phyloP scores from a whole-genome alignment of 2,888 invertebrate species.

The Macaria notata region DNA sequence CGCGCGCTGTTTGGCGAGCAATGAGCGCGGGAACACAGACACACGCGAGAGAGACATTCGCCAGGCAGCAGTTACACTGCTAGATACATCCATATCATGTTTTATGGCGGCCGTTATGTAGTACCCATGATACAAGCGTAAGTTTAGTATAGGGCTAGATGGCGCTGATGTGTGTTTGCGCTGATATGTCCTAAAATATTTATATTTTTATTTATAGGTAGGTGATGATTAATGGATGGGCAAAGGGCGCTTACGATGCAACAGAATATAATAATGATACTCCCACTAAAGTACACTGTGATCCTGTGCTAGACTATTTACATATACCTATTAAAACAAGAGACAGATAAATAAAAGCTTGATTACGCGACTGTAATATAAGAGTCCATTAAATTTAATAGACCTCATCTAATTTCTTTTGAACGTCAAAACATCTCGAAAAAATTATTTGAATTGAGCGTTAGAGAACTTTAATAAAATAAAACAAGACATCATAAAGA shows the following conservation, averaged over 20 bases:
- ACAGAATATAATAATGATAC: constrained; percentile 25
- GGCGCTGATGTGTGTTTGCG: too few relatives aligned
- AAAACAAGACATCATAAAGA: neutral
- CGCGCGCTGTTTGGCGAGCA: constrained; percentile 14
- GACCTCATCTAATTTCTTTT: constrained; percentile 21
- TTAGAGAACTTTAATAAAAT: neutral
- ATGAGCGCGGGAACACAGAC: constrained; percentile 21
- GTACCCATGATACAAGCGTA: too few relatives aligned
- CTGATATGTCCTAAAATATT: too few relatives aligned
- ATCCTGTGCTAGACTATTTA: constrained; percentile 24
- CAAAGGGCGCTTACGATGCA: constrained; percentile 16
- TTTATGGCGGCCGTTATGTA: too few relatives aligned
- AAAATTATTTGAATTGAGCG: constrained; percentile 1
- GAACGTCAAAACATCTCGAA: constrained; percentile 17
- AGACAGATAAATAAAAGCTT: constrained; percentile 14
- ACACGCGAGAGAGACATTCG: constrained; percentile 14
- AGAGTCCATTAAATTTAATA: constrained; percentile 25
- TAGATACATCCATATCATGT: too few relatives aligned
- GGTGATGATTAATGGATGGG: too few relatives aligned
- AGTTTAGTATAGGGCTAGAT: too few relatives aligned
- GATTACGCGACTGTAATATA: constrained; percentile 19
- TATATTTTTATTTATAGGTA: too few relatives aligned
- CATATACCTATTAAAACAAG: constrained; percentile 17
- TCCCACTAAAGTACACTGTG: constrained; percentile 11
- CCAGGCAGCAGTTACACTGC: too few relatives aligned